Evolutionary conservation across 2,797 vertebrate genomes (phyloP), one percentile per base, ranked within the genome.

Genomic region (Paguma larvata): DNA sequence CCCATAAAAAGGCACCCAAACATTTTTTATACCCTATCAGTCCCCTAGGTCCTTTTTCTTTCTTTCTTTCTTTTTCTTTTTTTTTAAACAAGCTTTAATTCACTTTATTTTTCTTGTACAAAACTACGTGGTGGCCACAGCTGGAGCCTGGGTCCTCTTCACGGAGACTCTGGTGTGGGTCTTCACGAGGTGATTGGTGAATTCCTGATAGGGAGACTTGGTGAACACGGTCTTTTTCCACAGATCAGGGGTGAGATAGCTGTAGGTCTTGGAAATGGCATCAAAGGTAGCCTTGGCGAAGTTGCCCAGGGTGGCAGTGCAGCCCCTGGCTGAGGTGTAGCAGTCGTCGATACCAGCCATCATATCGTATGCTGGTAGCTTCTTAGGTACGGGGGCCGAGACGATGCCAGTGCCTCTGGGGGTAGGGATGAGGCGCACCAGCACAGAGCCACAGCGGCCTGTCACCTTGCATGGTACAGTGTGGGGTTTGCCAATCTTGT

Each of bases 121-220:
- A 98, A 98, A 85, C 93, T 98, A 99, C 97, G 99, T 98, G 34
- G 99, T 73, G 72, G 99, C 99, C 96, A 99, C 99, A 68, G 99
- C 99, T 34, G 99, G 98, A 63, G 99, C 97, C 98, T 99, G 99
- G 89, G 98, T 99, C 96, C 99, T 99, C 99, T 99, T 99, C 98
- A 98, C 99, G 0, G 99, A 99, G 97, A 99, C 99, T 97, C 99
- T 99, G 98, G 99, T 99, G 97, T 99, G 99, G 95, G 99, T 99
- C 89, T 98, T 98, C 3, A 97, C 99, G 98, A 99, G 99, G 96
- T 99, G 99, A 98, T 99, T 99, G 0, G 99, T 99, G 98, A 99
- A 99, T 98, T 99, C 99, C 99, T 99, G 99, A 98, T 99, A 99
- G 2, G 99, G 99, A 98, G 99, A 99, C 99, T 99, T 99, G n/a